phyloP scores from a whole-genome alignment of 2,113 vertebrate genomes.

The Poeciliopsis turrubarensis region DNA sequence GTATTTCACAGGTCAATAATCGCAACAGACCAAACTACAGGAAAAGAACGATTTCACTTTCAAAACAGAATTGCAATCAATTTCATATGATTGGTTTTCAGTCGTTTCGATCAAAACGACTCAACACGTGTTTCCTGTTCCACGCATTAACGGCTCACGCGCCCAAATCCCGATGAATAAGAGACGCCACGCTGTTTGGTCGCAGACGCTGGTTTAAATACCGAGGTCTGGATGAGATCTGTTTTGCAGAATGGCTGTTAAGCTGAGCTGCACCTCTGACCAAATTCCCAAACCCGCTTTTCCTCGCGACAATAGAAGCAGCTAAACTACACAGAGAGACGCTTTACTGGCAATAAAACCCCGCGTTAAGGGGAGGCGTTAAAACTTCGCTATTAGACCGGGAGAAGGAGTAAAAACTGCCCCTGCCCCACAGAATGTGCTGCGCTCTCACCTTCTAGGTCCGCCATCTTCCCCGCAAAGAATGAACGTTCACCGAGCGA shows the following conservation, averaged over 20 bases:
- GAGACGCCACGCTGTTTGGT: background rate
- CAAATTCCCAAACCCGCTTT: background rate
- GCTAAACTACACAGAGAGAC: background rate
- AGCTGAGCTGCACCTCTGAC: background rate
- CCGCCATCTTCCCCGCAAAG: conserved; percentile 28
- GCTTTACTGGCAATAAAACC: background rate
- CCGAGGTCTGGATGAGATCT: background rate
- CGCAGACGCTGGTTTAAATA: background rate
- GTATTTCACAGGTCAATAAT: too few species aligned
- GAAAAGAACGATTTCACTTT: too few species aligned
- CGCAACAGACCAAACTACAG: too few species aligned
- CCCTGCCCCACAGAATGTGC: background rate
- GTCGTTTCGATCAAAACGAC: background rate
- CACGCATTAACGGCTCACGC: background rate
- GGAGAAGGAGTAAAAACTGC: background rate
- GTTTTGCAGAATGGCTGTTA: background rate
- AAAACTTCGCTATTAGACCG: background rate
- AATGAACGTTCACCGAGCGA: background rate
- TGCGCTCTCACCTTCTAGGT: conserved; percentile 7
- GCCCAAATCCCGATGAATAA: background rate
- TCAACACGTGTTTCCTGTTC: background rate
- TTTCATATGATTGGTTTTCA: too few species aligned
- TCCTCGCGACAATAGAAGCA: background rate
- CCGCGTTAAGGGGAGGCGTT: background rate
- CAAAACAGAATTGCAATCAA: too few species aligned